Evolutionary conservation across 1,140 invertebrate species (phyloP).

Genomic region (Drosophila murphyi): DNA sequence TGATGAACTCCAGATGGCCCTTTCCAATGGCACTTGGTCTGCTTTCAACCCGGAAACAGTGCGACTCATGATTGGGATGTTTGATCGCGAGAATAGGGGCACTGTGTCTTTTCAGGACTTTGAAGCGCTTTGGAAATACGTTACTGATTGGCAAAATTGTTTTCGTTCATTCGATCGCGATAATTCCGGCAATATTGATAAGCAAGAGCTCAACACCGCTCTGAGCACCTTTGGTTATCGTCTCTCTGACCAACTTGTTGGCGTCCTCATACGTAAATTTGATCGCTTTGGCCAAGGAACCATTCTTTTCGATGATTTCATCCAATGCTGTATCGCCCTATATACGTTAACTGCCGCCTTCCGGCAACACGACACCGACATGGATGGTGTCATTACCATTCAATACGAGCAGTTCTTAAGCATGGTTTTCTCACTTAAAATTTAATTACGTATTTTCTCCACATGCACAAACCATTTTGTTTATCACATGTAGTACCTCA

Average conservation of each 20-base stretch:
- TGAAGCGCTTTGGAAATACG: constrained; percentile 97
- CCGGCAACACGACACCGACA: constrained; percentile 94
- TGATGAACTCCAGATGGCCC: constrained; percentile 95
- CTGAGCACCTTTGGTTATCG: constrained; percentile 96
- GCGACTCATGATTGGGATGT: constrained; percentile 92
- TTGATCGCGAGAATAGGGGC: constrained; percentile 95
- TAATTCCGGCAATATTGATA: constrained; percentile 97
- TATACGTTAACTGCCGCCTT: constrained; percentile 96
- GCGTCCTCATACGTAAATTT: constrained; percentile 95
- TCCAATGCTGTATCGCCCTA: constrained; percentile 95
- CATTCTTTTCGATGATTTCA: constrained; percentile 99
- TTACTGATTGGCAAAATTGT: constrained; percentile 98
- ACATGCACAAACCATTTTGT: neutral
- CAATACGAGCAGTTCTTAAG: constrained; percentile 98
- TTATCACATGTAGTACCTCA: neutral
- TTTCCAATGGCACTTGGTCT: constrained; percentile 99
- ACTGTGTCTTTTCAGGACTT: constrained; percentile 98
- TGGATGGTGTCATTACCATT: constrained; percentile 97
- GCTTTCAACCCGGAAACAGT: constrained; percentile 99
- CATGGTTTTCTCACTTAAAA: constrained; percentile 97
- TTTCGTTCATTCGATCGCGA: constrained; percentile 98
- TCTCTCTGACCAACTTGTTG: constrained; percentile 93
- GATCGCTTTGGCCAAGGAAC: constrained; percentile 95
- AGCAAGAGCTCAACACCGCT: constrained; percentile 94
- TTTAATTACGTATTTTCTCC: constrained; percentile 85